Evolutionary conservation across 2,888 invertebrate genomes (phyloP), one percentile per base, ranked within the genome.

Genomic region (Agrochola litura): DNA sequence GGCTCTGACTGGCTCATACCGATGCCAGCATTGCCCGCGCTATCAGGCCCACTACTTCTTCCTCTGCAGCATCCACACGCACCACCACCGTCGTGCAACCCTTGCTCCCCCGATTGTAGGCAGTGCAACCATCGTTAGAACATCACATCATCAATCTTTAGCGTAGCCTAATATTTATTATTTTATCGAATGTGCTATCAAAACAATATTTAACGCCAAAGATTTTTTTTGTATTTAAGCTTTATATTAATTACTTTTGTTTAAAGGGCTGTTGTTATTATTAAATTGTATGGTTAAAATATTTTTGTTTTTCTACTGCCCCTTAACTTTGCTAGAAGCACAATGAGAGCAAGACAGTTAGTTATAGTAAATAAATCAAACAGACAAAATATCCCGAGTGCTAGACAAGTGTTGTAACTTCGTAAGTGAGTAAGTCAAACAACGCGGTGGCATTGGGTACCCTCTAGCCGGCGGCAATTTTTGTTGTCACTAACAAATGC

Each of bases 1-100:
- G 97, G 97, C 0, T 96, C 97, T 0, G 97, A 97, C 46, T 97
- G 97, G 97, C 90, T 97, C 73, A 95, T 97, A 22, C 97, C 96
- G 0, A 85, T 97, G 63, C 96, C 96, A 0, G 95, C 95, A 0
- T 76, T 97, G 22, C 96, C 96, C 0, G 89, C 96, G 0, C 89
- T 96, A 0, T 96, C 96, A 0, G 90, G 93, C 1, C 96, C 95
- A 6, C 83, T 95, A 75, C 89, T 96, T 37, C 87, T 97, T n/a
- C 96, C 96, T 0, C 83, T 96, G 6, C 97, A 96, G 60, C 96
- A 95, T 80, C 95, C 92, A 43, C 95, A 94, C 66, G 90, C 91
- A 0, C 91, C 94, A 0, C 93, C 94, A 0, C 88, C 90, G 0
- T 88, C 93, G 4, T 95, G 95, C 79, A 92, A 93, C 70, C 95